These are phyloP conservation scores for Cotesia vestalis DNA, from an alignment of 1,140 invertebrate genomes.

Conservation along the genomic window DNA sequence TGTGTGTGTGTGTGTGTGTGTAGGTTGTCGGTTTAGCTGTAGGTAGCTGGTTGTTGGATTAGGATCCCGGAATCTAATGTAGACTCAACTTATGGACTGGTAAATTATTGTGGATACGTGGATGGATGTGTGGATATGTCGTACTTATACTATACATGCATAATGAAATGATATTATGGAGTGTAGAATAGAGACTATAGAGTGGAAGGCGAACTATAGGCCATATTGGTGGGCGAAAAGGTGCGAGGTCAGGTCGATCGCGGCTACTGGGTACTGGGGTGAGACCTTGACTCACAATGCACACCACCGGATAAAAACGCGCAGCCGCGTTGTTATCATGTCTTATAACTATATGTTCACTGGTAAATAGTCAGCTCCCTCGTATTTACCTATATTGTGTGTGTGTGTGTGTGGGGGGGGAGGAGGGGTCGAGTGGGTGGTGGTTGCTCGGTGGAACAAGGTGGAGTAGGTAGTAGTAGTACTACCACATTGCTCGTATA, in stretches of 20 bases:
- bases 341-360: neutral
- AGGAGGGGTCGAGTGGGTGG: too few relatives aligned
- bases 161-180: neutral
- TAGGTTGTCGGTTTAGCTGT: too few relatives aligned
- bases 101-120: neutral
- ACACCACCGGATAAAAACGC: constrained; percentile 26
- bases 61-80: too few relatives aligned
- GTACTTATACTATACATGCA: too few relatives aligned
- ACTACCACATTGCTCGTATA: neutral
- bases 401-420: too few relatives aligned
- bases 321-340: constrained; percentile 38
- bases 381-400: too few relatives aligned
- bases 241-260: constrained; percentile 55
- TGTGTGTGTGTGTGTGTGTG: too few relatives aligned
- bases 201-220: constrained; percentile 32
- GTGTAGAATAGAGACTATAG: constrained; percentile 14
- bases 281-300: constrained; percentile 57
- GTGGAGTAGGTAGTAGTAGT: constrained; percentile 12
- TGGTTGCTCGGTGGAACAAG: too few relatives aligned
- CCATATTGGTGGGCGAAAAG: constrained; percentile 39
- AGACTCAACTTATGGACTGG: too few relatives aligned
- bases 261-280: constrained; percentile 23
- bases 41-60: too few relatives aligned
- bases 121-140: constrained; percentile 22
- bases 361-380: too few relatives aligned